phyloP scores from a whole-genome alignment of 1,140 invertebrate genomes.

The Pemphigus obesinymphae region DNA sequence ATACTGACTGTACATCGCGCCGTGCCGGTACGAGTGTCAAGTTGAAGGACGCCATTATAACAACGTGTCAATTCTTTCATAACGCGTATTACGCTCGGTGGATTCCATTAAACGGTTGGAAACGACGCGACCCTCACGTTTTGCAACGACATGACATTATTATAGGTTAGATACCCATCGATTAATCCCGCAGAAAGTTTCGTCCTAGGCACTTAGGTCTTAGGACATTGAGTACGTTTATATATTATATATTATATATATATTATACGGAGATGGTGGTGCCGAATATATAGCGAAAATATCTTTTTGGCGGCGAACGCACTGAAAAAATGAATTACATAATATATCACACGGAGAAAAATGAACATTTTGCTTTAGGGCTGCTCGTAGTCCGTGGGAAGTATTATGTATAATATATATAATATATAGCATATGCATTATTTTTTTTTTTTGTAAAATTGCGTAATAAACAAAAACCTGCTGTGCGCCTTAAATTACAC shows the following conservation, averaged over 20 bases:
- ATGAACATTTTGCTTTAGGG: not conserved
- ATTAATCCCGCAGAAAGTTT: too few species aligned
- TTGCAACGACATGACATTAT: not conserved
- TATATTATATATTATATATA: too few species aligned
- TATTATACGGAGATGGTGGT: too few species aligned
- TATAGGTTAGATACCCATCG: too few species aligned
- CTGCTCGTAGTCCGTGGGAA: not conserved
- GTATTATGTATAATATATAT: not conserved
- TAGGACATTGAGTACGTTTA: too few species aligned
- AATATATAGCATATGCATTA: not conserved
- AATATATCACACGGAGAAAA: not conserved
- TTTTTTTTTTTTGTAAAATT: not conserved
- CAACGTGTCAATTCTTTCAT: not conserved
- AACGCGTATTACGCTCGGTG: not conserved
- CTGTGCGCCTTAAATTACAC: not conserved
- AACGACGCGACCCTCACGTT: not conserved
- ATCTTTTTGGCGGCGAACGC: not conserved
- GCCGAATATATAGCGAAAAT: not conserved
- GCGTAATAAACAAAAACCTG: not conserved
- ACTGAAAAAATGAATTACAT: not conserved
- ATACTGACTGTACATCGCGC: not conserved
- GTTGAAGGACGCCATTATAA: conserved; percentile 2
- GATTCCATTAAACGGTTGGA: not conserved
- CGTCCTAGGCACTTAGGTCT: too few species aligned
- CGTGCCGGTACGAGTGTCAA: not conserved